Base-by-base conservation (phyloP, 2,797 vertebrate species). In the Orestias chungarensis region DNA sequence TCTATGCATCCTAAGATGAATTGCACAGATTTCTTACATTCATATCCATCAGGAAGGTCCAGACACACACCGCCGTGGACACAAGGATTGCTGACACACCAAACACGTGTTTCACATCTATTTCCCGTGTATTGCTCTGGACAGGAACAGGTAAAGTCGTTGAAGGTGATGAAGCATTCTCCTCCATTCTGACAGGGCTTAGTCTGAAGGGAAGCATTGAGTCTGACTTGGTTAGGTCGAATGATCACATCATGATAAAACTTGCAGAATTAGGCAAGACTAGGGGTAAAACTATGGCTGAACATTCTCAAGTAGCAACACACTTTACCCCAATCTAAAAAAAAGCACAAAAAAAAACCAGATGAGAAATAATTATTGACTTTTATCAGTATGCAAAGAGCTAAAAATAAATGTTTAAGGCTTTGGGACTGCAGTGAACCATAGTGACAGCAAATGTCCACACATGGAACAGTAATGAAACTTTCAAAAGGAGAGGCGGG, bases 121-220 rank as follows among this genome's bases (percentile, higher is more conserved):
- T 93, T 94, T 35, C 97, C 97, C 0, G 93, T 96, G 91, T 94
- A 97, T 76, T 95, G 94, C 71, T 82, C 79, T 1, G 88, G 86
- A 84, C 97, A 99, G 27, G 87, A 92, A 78, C 97, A 99, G 4
- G 76, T 91, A 80, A 97, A 99, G 70, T 98, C 97, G 62, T 99
- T 99, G 96, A 97, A 99, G 3, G 96, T 97, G 92, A 97, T 78
- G 0, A 76, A 87, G 82, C 97, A 99, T 10, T 80, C 88, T 43
- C 97, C 97, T 64, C 94, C 94, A 10, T 97, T 95, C 74, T 92
- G 92, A 90, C 97, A 99, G 1, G 97, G 96, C 38, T 83, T 70
- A 64, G 23, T 42, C 94, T 95, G 83, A 71, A 66, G n/a, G 20
- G 52, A 77, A 82, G 15, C n/a, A 70, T 57, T 1, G 3, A 17